Conservation (phyloP, 2,113 vertebrate genomes). For the Oreotrochilus melanogaster region DNA sequence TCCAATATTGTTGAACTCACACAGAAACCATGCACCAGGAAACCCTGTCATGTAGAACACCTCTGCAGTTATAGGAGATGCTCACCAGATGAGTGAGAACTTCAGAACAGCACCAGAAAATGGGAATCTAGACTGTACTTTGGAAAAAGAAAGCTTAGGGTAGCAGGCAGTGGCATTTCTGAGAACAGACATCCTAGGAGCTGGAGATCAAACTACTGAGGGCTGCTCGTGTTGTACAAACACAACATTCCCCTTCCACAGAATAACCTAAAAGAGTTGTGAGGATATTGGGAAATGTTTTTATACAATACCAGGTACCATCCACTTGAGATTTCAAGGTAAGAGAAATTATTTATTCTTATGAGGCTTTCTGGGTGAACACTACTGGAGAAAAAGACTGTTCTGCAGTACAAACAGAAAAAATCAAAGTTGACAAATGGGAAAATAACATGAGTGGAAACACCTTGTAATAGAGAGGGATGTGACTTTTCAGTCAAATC, state of each 20-base stretch:
- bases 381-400: background rate
- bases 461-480: background rate
- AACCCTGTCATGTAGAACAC: background rate
- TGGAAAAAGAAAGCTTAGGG: background rate
- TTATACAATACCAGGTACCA: background rate
- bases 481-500: background rate
- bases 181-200: background rate
- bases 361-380: background rate
- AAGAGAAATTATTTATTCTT: background rate
- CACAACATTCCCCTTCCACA: background rate
- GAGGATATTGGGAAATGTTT: background rate
- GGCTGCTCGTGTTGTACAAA: background rate
- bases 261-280: background rate
- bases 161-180: background rate
- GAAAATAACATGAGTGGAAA: slow-evolving; percentile 4
- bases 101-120: background rate
- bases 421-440: background rate
- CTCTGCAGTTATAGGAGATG: background rate
- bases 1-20: background rate
- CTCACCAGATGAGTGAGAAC: background rate
- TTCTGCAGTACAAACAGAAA: background rate
- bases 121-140: background rate
- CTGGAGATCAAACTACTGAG: background rate
- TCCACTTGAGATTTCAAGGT: background rate
- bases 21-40: accelerated